A percentile compares a stretch with the other conserved stretches of the same genome.
These are phyloP conservation scores for Tauraco erythrolophus DNA, from an alignment of 2,113 vertebrate species.

Conservation along the genomic window DNA sequence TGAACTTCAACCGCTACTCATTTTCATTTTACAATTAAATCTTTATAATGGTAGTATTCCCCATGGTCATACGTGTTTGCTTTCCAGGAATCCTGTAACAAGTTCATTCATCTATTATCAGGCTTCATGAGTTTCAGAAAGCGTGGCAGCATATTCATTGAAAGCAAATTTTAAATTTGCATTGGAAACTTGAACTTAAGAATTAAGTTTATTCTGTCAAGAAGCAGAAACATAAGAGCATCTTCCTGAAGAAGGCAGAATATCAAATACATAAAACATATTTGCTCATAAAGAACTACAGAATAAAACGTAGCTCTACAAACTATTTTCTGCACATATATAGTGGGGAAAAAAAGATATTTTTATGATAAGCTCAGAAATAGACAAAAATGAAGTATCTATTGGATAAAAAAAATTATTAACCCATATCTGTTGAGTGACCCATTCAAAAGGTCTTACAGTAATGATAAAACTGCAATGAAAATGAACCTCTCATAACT, in stretches of 20 bases:
- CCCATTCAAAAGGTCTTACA: neutral
- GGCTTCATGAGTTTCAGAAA: neutral
- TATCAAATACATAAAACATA: neutral
- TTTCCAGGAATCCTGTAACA: conserved; percentile 33
- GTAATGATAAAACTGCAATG: neutral
- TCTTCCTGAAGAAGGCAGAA: neutral
- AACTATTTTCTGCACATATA: neutral
- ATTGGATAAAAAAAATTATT: neutral
- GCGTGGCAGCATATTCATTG: neutral
- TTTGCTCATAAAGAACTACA: neutral
- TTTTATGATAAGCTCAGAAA: neutral
- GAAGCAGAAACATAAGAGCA: neutral
- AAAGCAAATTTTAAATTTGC: neutral
- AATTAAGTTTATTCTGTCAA: neutral
- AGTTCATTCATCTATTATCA: neutral
- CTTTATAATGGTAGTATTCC: conserved; percentile 13
- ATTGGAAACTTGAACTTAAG: neutral
- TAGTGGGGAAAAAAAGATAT: neutral
- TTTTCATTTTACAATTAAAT: conserved; percentile 45
- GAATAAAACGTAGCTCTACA: neutral
- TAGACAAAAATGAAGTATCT: neutral
- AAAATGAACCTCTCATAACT: neutral
- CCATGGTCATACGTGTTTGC: neutral
- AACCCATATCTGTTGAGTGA: neutral
- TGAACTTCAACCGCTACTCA: conserved; percentile 1